Evolutionary conservation across 2,113 vertebrate species (phyloP), one percentile per base, ranked within the genome.

Genomic region (Psettodes erumei): DNA sequence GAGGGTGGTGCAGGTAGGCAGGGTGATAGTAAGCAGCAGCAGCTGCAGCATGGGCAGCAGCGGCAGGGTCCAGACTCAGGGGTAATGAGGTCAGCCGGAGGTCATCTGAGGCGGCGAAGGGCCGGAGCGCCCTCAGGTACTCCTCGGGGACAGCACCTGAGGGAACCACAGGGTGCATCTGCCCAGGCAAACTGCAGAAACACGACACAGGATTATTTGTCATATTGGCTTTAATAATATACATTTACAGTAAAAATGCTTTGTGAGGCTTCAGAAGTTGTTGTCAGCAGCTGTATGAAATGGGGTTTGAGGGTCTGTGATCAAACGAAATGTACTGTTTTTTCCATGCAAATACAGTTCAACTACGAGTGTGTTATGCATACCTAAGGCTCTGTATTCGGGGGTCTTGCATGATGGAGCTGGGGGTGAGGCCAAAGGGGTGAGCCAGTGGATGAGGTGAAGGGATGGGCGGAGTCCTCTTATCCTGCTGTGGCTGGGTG

Each of bases 321-420:
- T 16, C 11, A 16, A 32, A 60, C 43, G 42, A 18, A 27, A 8
- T 21, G 13, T 35, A 33, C 9, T 4, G 37, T 38, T 48, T 18
- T 33, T 43, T 15, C 19, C 8, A 30, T 30, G 27, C 7, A 18
- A 23, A 55, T 5, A 38, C 6, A 6, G 12, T 38, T 7, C 11
- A 21, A 16, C 37, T 32, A 16, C 19, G 47, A 63, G 37, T 21
- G 21, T 10, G 32, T 32, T 15, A 0, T 0, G 85, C 94, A 94
- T 78, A 96, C 97, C 96, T 98, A 66, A 98, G 95, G 13, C 95
- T 95, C 0, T 96, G 96, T 78, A 98, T 95, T 71, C 96, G 94
- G 38, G 96, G 95, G 64, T 97, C 96, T 83, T 97, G 97, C 61
- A 98, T 96, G 84, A 93, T 76, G 13, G 90, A 74, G 69, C 83